Percentiles rank a stretch among this genome's conserved stretches.
Evolutionary conservation across 2,113 vertebrate genomes (phyloP).

Genomic region (Lamprologus lemairii): DNA sequence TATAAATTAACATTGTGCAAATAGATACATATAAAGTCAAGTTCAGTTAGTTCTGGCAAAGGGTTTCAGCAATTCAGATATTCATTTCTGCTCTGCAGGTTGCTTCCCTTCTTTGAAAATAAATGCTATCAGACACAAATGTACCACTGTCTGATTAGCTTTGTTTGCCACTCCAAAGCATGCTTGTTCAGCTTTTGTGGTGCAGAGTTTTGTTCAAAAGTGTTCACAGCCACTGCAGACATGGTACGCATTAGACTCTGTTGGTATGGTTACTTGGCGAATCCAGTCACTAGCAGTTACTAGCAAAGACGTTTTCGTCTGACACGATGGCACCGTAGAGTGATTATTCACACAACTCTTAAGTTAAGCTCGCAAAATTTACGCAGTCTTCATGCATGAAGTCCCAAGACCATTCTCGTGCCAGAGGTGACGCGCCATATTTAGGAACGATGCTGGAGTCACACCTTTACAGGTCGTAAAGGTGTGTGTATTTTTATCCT

Average conservation of each 20-base stretch:
- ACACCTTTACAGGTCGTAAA: background rate
- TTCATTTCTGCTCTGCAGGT: background rate
- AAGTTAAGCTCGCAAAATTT: background rate
- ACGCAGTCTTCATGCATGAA: background rate
- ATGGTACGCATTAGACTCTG: background rate
- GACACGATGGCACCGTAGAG: background rate
- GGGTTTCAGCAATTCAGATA: background rate
- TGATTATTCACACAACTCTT: background rate
- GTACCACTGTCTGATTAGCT: background rate
- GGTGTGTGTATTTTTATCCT: slow-evolving; percentile 1
- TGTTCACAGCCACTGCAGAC: background rate
- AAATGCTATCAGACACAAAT: background rate
- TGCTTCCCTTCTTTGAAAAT: background rate
- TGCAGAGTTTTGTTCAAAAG: slow-evolving; percentile 19
- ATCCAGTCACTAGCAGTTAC: background rate
- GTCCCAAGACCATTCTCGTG: background rate
- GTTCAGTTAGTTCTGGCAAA: slow-evolving; percentile 3
- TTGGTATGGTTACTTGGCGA: background rate
- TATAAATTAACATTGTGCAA: slow-evolving; percentile 66
- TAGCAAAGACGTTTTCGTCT: background rate
- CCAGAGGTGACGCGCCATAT: background rate
- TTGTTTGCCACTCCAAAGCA: background rate
- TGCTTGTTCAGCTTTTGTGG: slow-evolving; percentile 9
- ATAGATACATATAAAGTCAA: slow-evolving; percentile 43
- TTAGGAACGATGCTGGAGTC: background rate